Base-by-base conservation (phyloP, 2,797 vertebrate species). In the Crypturellus tataupa region DNA sequence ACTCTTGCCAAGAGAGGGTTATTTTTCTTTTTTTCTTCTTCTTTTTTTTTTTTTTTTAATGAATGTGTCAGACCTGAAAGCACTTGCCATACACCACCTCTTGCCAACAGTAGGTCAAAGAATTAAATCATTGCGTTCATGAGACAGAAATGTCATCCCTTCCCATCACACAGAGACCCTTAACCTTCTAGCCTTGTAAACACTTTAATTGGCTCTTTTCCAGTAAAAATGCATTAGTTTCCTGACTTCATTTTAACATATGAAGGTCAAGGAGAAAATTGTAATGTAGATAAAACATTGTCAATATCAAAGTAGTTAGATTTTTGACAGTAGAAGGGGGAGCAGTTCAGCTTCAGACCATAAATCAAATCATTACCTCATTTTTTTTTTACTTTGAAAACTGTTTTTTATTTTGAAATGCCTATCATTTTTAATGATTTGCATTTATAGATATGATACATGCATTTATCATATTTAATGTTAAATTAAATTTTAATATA, bases 21-120 rank as follows among this genome's bases (percentile, higher is more conserved):
- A 12, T 53, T 70, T 35, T 53, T 51, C 18, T 29, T 37, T 10
- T 92, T 85, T n/a, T 10, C 5, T 24, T 49, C 11, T 16, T 62
- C 90, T 64, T 60, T 82, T 79, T 65, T 51, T 70, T 51, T 90
- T 62, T 64, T 46, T 84, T 94, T 94, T 85, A 33, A n/a, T 83
- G 44, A 90, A 80, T 87, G 93, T 94, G 92, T 96, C 87, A 96
- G 92, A 92, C 78, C 64, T 20, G 4, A 93, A 97, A 95, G 37
- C 31, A 55, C 85, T 91, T 91, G 59, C 90, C 39, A 59, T 90
- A 94, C 59, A 91, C 75, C 72, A 96, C 64, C n/a, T 89, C 76
- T 94, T 95, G 95, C 84, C 83, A 96, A 39, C 51, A 85, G 94
- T 40, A 97, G 90, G 96, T 96, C 93, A 97, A 96, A 97, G 62